phyloP scores from a whole-genome alignment of 2,888 invertebrate species.

The Oasisia sp. region DNA sequence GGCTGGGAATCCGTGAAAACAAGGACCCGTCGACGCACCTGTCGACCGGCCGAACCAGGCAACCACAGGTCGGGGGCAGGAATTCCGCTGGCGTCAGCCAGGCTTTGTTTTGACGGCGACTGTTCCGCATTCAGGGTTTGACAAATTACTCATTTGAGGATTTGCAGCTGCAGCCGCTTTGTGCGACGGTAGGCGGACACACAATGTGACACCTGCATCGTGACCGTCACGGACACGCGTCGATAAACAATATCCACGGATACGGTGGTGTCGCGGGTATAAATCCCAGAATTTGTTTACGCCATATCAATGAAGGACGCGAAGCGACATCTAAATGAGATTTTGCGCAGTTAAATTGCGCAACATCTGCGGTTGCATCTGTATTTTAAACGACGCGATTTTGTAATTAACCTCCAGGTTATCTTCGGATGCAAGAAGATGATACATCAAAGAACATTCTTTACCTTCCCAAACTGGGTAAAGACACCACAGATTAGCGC shows the following conservation, averaged over 20 bases:
- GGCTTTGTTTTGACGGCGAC: background rate
- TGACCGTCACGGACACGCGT: background rate
- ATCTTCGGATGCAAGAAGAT: background rate
- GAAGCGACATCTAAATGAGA: background rate
- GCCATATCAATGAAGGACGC: background rate
- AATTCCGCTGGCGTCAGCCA: background rate
- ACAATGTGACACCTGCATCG: constrained; percentile 3
- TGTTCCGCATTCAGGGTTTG: constrained; percentile 3
- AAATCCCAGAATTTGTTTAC: constrained; percentile 9
- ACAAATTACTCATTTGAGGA: constrained; percentile 13
- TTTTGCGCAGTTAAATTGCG: constrained; percentile 8
- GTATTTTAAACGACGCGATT: background rate
- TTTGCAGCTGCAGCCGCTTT: background rate
- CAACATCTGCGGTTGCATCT: background rate
- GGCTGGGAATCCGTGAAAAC: background rate
- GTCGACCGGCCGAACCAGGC: background rate
- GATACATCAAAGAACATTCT: background rate
- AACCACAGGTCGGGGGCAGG: background rate
- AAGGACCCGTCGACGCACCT: background rate
- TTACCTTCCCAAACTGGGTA: background rate
- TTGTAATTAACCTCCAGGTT: background rate
- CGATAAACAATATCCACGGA: constrained; percentile 17
- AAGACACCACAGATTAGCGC: background rate
- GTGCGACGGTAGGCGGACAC: background rate
- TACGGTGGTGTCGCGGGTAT: background rate